These are phyloP conservation scores for Paraescarpia echinospica DNA, from an alignment of 1,140 invertebrate species.

Conservation along the genomic window DNA sequence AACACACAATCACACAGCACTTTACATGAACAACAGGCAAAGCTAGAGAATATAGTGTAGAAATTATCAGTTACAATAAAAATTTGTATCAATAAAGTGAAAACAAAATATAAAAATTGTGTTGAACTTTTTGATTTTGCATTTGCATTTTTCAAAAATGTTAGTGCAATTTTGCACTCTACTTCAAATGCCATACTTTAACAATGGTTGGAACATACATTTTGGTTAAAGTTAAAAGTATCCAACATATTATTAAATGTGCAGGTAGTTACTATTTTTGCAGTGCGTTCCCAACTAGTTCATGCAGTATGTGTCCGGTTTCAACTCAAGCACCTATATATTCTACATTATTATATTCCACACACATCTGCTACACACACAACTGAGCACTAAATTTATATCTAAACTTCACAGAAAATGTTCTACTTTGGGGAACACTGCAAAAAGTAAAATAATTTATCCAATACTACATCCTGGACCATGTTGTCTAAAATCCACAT, in stretches of 20 bases:
- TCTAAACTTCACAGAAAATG: too few relatives aligned
- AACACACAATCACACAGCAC: neutral
- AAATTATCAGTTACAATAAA: neutral
- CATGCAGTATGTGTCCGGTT: neutral
- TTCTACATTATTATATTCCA: neutral
- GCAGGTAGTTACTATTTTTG: too few relatives aligned
- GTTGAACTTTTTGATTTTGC: neutral
- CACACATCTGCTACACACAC: neutral
- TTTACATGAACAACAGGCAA: neutral
- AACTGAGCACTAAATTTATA: neutral
- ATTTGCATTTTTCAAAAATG: neutral
- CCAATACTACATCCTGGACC: too few relatives aligned
- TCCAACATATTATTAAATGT: too few relatives aligned
- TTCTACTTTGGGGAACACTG: too few relatives aligned
- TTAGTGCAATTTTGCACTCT: too few relatives aligned
- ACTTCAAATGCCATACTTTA: neutral
- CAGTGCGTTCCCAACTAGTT: too few relatives aligned
- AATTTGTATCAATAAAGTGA: neutral
- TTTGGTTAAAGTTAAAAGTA: neutral
- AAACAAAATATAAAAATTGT: neutral
- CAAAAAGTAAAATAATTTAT: too few relatives aligned
- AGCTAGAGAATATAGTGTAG: neutral
- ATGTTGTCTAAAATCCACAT: too few relatives aligned
- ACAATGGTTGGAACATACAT: neutral
- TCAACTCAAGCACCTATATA: neutral